Evolutionary conservation across 2,113 vertebrate species (phyloP), one percentile per base, ranked within the genome.

Genomic region (Marmota flaviventris): DNA sequence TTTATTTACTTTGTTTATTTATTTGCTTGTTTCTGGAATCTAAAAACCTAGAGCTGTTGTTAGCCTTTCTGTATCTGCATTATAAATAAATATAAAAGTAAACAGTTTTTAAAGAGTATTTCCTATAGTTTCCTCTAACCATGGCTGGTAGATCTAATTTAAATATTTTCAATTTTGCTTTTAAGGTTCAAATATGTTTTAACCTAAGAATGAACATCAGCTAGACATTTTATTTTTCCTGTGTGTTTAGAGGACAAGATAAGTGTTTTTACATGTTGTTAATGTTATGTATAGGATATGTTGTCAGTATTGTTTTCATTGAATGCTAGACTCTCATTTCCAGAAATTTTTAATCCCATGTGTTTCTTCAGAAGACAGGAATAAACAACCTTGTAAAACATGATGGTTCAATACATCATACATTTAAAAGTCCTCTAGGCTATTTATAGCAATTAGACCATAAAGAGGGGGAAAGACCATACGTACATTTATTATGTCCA

Each of bases 391-490:
- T 89, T 93, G 73, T 96, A 95, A 94, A 95, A 92, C 91, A 96
- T 82, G 65, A 93, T 93, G 61, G 70, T 85, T 97, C 72, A 88
- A 78, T 88, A 72, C 24, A 69, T 61, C 37, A 70, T 63, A 92
- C 65, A 93, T 25, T 88, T 92, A 81, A 95, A 97, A 96, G 75
- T 78, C 18, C 84, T 95, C 18, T 76, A 87, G 77, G 89, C 48
- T 97, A 97, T 92, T 97, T 97, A 96, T 88, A 96, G 83, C 72
- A 97, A 98, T 92, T 98, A 96, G 91, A 84, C 83, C 53, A 63
- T 91, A 96, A 96, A 97, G 69, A 91, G 4, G 61, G 56, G 95
- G 93, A 86, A 12, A 81, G 77, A 51, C 95, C 91, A 96, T 91
- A 93, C 97, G 91, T 82, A 94, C 84, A 89, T 94, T 97, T 94